Evolutionary conservation across 1,140 invertebrate species (phyloP).

Genomic region (Platorchestia sp.): DNA sequence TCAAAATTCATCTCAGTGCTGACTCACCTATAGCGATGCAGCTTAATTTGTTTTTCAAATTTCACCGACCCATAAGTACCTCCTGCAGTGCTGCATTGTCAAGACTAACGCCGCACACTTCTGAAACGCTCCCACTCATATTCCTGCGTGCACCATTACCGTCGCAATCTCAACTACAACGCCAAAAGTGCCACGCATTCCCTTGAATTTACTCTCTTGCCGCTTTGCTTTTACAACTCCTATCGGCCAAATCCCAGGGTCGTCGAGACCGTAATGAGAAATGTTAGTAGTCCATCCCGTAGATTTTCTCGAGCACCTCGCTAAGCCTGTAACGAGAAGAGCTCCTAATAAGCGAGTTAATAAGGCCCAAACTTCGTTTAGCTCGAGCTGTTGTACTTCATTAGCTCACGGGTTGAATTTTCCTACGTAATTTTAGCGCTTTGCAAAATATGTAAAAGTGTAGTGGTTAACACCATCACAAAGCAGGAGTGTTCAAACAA

Average conservation of each 20-base stretch:
- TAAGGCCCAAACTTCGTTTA: not conserved
- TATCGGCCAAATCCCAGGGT: not conserved
- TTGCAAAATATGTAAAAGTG: not conserved
- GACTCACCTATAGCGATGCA: too few relatives aligned
- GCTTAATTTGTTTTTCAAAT: too few relatives aligned
- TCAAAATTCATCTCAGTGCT: too few relatives aligned
- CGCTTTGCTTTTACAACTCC: not conserved
- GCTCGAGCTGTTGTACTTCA: not conserved
- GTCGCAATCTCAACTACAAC: not conserved
- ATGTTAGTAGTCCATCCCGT: constrained; percentile 31
- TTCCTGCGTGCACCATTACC: not conserved
- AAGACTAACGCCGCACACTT: not conserved
- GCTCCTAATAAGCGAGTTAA: constrained; percentile 41
- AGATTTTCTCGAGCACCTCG: constrained; percentile 30
- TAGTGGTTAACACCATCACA: not conserved
- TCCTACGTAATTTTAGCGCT: not conserved
- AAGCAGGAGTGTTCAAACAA: not conserved
- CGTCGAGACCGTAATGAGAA: not conserved
- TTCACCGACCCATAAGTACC: not conserved
- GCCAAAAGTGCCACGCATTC: not conserved
- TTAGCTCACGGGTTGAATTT: not conserved
- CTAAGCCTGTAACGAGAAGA: constrained; percentile 24
- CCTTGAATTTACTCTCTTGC: not conserved
- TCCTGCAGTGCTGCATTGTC: not conserved
- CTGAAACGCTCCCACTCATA: not conserved